Percentiles rank a stretch among this genome's conserved stretches.
These are phyloP conservation scores for Lymantria dispar DNA, from an alignment of 2,888 invertebrate species.

Conservation along the genomic window DNA sequence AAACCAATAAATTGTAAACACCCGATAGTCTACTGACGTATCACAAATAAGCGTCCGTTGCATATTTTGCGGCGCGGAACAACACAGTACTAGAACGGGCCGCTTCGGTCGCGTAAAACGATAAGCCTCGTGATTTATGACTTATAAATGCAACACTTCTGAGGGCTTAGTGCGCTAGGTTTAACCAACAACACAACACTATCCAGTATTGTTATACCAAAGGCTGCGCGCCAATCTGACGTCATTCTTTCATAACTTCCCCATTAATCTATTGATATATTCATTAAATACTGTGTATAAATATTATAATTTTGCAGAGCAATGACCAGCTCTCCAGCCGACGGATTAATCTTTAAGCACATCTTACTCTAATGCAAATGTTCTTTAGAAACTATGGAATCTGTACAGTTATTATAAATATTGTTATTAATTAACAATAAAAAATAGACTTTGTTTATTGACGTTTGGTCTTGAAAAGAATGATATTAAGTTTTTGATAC, in stretches of 20 bases:
- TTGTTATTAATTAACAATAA: no score
- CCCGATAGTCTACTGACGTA: slow-evolving; percentile 32
- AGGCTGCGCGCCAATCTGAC: slow-evolving; percentile 23
- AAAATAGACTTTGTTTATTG: no score
- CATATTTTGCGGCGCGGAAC: slow-evolving; percentile 56
- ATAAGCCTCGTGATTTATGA: slow-evolving; percentile 75
- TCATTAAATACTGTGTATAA: slow-evolving; percentile 57
- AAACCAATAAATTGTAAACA: slow-evolving; percentile 29
- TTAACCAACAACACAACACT: slow-evolving; percentile 41
- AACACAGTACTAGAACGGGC: slow-evolving; percentile 35
- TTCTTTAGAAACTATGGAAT: no score
- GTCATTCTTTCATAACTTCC: slow-evolving; percentile 25
- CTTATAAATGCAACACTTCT: slow-evolving; percentile 72
- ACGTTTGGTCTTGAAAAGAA: no score
- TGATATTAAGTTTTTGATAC: no score
- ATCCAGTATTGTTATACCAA: slow-evolving; percentile 31
- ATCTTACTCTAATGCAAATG: slow-evolving; percentile 24
- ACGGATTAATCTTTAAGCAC: slow-evolving; percentile 55
- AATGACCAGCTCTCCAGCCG: no score
- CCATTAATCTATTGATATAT: slow-evolving; percentile 40
- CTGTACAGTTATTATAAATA: no score
- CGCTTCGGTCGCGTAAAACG: slow-evolving; percentile 52
- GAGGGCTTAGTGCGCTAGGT: slow-evolving; percentile 54
- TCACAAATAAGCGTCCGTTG: slow-evolving; percentile 52
- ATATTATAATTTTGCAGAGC: no score